Evolutionary conservation across 64 coral and sea anemone genomes (phyloP).

Genomic region (Acropora yongei): DNA sequence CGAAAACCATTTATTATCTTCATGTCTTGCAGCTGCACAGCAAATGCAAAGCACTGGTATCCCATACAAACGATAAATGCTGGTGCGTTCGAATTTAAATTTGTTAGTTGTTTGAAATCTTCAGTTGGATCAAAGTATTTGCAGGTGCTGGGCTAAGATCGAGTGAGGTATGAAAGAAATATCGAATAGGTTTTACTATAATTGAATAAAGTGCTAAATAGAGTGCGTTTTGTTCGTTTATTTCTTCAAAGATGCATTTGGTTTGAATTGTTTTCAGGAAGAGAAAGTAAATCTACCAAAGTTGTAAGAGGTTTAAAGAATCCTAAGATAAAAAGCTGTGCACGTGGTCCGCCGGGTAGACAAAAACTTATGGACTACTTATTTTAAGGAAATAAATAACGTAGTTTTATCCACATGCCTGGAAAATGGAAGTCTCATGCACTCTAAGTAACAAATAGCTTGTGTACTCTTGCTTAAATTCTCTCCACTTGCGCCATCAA

Average conservation of each 20-base stretch:
- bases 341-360: too few relatives aligned
- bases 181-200: background rate
- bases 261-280: too few relatives aligned
- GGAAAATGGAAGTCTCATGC: too few relatives aligned
- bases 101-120: slow-evolving; percentile 11
- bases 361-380: too few relatives aligned
- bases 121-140: background rate
- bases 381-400: too few relatives aligned
- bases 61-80: slow-evolving; percentile 10
- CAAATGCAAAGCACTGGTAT: slow-evolving; percentile 18
- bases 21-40: background rate
- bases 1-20: background rate
- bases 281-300: background rate
- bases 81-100: slow-evolving; percentile 1
- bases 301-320: background rate
- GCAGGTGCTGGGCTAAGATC: background rate
- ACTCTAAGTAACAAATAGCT: too few relatives aligned
- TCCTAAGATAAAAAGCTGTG: background rate
- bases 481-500: too few relatives aligned
- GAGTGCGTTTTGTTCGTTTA: too few relatives aligned
- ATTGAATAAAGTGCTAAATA: too few relatives aligned
- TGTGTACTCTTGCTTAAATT: too few relatives aligned
- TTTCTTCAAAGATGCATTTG: too few relatives aligned
- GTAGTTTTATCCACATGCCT: too few relatives aligned
- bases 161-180: background rate